Conservation (phyloP, 2,888 invertebrate species). For the Reticulitermes lucifugus region DNA sequence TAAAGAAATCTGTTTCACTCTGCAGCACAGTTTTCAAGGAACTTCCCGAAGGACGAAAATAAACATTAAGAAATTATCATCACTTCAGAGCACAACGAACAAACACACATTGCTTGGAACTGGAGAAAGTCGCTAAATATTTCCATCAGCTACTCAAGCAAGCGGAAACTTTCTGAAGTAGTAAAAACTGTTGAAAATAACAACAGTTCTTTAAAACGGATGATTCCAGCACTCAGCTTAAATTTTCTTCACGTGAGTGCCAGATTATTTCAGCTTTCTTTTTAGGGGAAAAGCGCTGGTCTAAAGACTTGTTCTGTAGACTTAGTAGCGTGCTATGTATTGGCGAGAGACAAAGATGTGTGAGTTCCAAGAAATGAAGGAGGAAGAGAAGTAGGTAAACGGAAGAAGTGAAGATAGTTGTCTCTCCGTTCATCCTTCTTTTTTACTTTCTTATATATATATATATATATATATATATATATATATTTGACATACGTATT, state of each 20-base stretch:
- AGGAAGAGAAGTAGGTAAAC: no score
- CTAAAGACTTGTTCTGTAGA: not conserved
- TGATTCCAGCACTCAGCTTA: constrained; percentile 1
- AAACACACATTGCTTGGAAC: not conserved
- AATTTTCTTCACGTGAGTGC: not conserved
- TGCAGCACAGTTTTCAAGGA: not conserved
- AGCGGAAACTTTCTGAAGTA: not conserved
- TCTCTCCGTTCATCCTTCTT: no score
- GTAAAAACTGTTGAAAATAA: not conserved
- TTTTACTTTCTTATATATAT: not conserved
- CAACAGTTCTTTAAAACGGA: not conserved
- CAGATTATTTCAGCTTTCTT: not conserved
- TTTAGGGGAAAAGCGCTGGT: not conserved
- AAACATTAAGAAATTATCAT: not conserved
- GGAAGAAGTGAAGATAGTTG: no score
- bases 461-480: not conserved
- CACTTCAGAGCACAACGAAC: not conserved
- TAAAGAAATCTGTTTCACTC: no score
- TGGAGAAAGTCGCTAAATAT: not conserved
- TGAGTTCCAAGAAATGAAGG: not conserved
- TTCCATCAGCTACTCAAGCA: not conserved
- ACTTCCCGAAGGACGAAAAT: not conserved
- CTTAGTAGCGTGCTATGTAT: not conserved
- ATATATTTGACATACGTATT: not conserved
- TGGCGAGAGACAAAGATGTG: not conserved